Evolutionary conservation across 2,113 vertebrate genomes (phyloP).

Genomic region (Lota lota): DNA sequence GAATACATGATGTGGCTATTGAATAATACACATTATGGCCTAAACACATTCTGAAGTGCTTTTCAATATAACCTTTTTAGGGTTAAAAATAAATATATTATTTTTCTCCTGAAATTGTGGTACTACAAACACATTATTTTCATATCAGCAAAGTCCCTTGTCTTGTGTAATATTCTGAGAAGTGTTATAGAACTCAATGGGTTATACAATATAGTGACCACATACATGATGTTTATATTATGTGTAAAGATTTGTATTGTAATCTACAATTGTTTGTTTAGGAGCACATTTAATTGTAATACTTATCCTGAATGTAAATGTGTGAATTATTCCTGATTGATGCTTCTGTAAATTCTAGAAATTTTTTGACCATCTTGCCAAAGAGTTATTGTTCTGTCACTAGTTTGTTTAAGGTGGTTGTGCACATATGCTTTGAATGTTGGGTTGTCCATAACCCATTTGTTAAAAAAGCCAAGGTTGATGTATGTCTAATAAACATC

Average conservation of each 20-base stretch:
- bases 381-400: slow-evolving; percentile 49
- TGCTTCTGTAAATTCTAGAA: slow-evolving; percentile 3
- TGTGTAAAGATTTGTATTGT: slow-evolving; percentile 4
- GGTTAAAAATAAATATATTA: too few relatives aligned
- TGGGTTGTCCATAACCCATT: slow-evolving; percentile 52
- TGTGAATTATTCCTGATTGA: slow-evolving; percentile 43
- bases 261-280: slow-evolving; percentile 35
- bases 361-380: slow-evolving; percentile 50
- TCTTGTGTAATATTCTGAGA: slow-evolving; percentile 31
- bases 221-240: slow-evolving; percentile 4
- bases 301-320: slow-evolving; percentile 23
- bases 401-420: slow-evolving; percentile 32
- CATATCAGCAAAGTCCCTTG: not conserved
- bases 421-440: slow-evolving; percentile 58
- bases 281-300: slow-evolving; percentile 27
- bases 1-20: too few relatives aligned
- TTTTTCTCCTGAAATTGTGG: too few relatives aligned
- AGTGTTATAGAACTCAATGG: slow-evolving; percentile 50
- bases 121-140: too few relatives aligned
- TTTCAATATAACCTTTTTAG: too few relatives aligned
- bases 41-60: too few relatives aligned
- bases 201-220: slow-evolving; percentile 30
- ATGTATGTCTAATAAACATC: slow-evolving; percentile 64
- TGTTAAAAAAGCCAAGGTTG: slow-evolving; percentile 49
- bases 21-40: too few relatives aligned